Base-by-base conservation (phyloP, 2,888 invertebrate species). In the Lysandra bellargus region DNA sequence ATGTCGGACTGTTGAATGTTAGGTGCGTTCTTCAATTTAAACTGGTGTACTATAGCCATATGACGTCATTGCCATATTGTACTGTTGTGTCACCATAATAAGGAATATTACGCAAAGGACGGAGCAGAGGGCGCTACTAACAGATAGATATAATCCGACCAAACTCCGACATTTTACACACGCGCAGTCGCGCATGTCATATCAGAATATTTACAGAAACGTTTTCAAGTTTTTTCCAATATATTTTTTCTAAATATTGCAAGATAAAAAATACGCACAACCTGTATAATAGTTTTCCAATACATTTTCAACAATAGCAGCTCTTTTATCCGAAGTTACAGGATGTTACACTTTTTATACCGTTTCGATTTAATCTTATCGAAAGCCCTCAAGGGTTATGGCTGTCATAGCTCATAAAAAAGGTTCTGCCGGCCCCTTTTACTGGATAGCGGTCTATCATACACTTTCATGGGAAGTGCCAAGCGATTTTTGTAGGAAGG, bases 361-460 rank as follows among this genome's bases (percentile, higher is more conserved):
- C 1, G 14, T 37, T 69, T 69, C 69, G 69, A 69, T 69, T 69
- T 69, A 69, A 69, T 69, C 69, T 69, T 69, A 69, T 69, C 33
- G 69, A 37, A 69, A 69, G 69, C 69, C 5, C 33, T 69, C 1
- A 5, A 37, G 69, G 69, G 37, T 69, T 69, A 69, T 37, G 33
- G 69, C 33, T 69, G 69, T 69, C 33, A 37, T 69, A 69, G 30
- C 69, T 69, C 33, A 69, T 69, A 69, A 33, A 69, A 69, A 69
- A 33, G 69, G 69, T 69, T 69, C 69, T 37, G 33, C 33, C 17
- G 5, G 23, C 69, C 69, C 69, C 69, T 69, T 69, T 69, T 69
- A 14, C 69, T 17, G 69, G 69, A 1, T 14, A 69, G 33, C 69
- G 69, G 69, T 69, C 69, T 37, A 69, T 37, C 69, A 69, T 4